These are phyloP conservation scores for Galago senegalensis DNA, from an alignment of 2,797 vertebrate genomes.

Conservation along the genomic window DNA sequence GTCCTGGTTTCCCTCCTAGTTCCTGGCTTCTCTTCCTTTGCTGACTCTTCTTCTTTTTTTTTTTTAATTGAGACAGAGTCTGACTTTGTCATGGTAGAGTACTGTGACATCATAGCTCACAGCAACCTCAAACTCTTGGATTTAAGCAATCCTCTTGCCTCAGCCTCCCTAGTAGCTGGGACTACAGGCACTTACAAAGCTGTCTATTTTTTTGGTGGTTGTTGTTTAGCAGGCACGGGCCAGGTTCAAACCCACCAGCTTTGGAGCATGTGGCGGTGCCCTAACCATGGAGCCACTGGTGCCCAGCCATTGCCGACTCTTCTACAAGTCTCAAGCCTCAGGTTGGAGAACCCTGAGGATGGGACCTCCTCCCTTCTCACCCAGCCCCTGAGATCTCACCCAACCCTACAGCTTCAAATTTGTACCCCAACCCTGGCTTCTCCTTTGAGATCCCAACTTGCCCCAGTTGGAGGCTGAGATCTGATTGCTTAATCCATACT, in stretches of 20 bases:
- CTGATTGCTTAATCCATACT: neutral
- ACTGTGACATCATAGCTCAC: too few relatives aligned
- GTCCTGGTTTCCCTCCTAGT: neutral
- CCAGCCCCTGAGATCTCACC: neutral
- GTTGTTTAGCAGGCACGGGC: too few relatives aligned
- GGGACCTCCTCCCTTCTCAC: neutral
- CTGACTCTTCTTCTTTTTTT: neutral
- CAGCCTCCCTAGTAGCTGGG: too few relatives aligned
- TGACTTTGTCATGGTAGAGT: too few relatives aligned
- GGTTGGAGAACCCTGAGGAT: neutral
- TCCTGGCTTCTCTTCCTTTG: neutral
- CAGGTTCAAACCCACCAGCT: too few relatives aligned
- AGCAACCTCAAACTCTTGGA: too few relatives aligned
- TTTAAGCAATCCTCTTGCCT: too few relatives aligned
- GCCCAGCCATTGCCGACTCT: neutral
- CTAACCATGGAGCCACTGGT: too few relatives aligned
- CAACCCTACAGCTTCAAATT: neutral
- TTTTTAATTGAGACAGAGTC: too few relatives aligned
- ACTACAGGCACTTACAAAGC: too few relatives aligned
- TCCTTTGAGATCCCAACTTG: neutral
- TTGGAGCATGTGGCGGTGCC: too few relatives aligned
- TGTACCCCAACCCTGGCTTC: neutral
- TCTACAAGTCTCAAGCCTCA: neutral
- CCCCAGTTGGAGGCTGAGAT: neutral
- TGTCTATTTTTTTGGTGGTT: too few relatives aligned